Percentiles rank a stretch among this genome's conserved stretches.
phyloP scores from a whole-genome alignment of 2,797 vertebrate species.

The Sphenodon punctatus region DNA sequence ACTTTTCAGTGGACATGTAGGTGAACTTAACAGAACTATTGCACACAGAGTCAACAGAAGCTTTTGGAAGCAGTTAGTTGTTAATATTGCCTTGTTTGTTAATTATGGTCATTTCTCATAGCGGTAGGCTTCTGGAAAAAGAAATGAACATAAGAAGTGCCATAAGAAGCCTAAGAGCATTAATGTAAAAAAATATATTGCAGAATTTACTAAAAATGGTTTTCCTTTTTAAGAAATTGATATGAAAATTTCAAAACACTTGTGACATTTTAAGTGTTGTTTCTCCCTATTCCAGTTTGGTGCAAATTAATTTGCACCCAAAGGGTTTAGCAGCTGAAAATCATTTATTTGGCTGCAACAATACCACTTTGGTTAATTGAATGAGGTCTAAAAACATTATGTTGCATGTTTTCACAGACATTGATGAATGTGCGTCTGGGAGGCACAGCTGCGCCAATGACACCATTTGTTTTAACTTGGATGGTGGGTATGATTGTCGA shows the following conservation, averaged over 20 bases:
- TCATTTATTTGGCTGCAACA: constrained; percentile 4
- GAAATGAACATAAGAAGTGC: too few species aligned
- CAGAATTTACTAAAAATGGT: not conserved
- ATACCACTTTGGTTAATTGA: constrained; percentile 42
- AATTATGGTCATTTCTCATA: not conserved
- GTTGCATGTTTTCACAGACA: constrained; percentile 79
- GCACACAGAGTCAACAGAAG: not conserved
- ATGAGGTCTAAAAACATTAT: constrained; percentile 37
- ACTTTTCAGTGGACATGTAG: not conserved
- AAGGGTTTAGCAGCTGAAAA: constrained; percentile 25
- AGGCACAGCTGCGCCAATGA: constrained; percentile 96
- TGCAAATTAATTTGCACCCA: constrained; percentile 49
- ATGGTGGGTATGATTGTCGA: constrained; percentile 95
- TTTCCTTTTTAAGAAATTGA: not conserved
- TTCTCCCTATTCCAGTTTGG: not conserved
- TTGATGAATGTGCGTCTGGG: constrained; percentile 94
- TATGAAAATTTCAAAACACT: not conserved
- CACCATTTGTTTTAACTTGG: constrained; percentile 97
- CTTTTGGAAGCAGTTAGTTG: not conserved
- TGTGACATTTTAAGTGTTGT: not conserved
- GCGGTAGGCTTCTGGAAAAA: not conserved
- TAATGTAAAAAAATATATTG: not conserved
- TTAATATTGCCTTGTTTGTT: not conserved
- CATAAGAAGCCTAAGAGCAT: not conserved
- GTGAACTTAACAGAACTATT: not conserved